Evolutionary conservation across 2,113 vertebrate genomes (phyloP).

Genomic region (Nyctereutes procyonoides): DNA sequence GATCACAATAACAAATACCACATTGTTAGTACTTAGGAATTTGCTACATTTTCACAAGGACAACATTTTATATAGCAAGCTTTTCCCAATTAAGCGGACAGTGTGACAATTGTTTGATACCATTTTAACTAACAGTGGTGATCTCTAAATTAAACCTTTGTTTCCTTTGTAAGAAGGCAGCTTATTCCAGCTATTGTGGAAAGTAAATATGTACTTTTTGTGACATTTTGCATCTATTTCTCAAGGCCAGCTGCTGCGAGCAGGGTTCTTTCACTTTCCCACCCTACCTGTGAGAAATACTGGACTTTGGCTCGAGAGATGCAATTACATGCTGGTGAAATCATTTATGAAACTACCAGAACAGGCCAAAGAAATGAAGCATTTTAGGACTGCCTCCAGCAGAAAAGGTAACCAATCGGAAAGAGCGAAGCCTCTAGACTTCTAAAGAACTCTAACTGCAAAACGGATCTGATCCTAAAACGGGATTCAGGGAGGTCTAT

Average conservation of each 20-base stretch:
- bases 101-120: neutral
- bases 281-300: neutral
- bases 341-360: neutral
- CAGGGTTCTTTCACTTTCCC: neutral
- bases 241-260: neutral
- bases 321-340: neutral
- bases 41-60: slow-evolving; percentile 7
- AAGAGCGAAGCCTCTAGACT: neutral
- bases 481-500: neutral
- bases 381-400: neutral
- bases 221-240: neutral
- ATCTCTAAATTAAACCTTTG: slow-evolving; percentile 5
- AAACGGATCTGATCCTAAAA: neutral
- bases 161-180: neutral
- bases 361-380: neutral
- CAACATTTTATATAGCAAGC: neutral
- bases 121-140: neutral
- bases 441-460: slow-evolving; percentile 6
- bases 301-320: neutral
- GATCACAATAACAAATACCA: neutral
- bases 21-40: slow-evolving; percentile 17
- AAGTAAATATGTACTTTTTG: neutral
- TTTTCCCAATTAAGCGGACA: slow-evolving; percentile 17
- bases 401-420: neutral
- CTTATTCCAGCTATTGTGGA: neutral